phyloP scores from a whole-genome alignment of 2,888 invertebrate genomes.

The Xylocampa areola region DNA sequence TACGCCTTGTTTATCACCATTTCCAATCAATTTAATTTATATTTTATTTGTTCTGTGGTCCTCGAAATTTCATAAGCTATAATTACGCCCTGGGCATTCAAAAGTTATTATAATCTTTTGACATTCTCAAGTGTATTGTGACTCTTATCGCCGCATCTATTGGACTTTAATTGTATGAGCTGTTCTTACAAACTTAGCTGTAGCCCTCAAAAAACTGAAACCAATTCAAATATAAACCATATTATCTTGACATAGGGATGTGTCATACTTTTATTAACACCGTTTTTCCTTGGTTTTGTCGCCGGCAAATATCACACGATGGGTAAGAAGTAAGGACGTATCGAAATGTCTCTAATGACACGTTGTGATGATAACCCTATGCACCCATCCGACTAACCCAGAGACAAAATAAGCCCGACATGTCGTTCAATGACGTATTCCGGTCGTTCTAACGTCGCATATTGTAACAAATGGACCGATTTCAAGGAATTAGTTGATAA shows the following conservation, averaged over 20 bases:
- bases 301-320: conserved; percentile 64
- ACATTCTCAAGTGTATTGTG: conserved; percentile 58
- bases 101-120: conserved; percentile 62
- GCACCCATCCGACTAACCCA: conserved; percentile 62
- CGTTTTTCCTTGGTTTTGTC: conserved; percentile 16
- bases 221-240: conserved; percentile 18
- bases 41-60: conserved; percentile 62
- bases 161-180: conserved; percentile 63
- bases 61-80: conserved; percentile 58
- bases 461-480: conserved; percentile 58
- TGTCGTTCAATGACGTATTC: conserved; percentile 57
- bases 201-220: neutral
- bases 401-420: conserved; percentile 64
- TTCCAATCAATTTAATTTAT: conserved; percentile 59
- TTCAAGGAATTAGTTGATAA: conserved; percentile 65
- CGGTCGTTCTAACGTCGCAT: conserved; percentile 49
- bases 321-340: conserved; percentile 54
- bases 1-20: conserved; percentile 58
- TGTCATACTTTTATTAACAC: neutral
- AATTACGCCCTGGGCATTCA: conserved; percentile 61
- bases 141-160: conserved; percentile 61
- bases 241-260: conserved; percentile 1
- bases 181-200: conserved; percentile 26
- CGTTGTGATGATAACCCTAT: conserved; percentile 62
- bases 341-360: conserved; percentile 59